These are phyloP conservation scores for Dicranocentrus wangi DNA, from an alignment of 2,888 invertebrate genomes.

Conservation along the genomic window DNA sequence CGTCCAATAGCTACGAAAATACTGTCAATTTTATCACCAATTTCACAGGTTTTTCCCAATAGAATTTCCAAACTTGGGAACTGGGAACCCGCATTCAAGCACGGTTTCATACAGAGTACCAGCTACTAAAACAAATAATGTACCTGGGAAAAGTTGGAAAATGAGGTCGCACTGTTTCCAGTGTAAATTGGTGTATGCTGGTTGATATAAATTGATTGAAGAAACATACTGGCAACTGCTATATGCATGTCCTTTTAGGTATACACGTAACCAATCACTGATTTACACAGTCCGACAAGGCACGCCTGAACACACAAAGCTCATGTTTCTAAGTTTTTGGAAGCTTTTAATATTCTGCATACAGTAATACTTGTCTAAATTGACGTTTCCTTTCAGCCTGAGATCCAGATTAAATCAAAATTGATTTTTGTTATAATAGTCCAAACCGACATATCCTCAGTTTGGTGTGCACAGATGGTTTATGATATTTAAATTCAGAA, in stretches of 20 bases:
- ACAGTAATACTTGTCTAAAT: background rate
- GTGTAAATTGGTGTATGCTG: too few relatives aligned
- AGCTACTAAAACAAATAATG: too few relatives aligned
- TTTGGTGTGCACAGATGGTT: slow-evolving; percentile 10
- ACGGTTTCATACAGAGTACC: background rate
- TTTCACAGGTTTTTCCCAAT: slow-evolving; percentile 42
- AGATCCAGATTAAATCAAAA: background rate
- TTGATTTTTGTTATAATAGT: background rate
- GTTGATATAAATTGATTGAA: too few relatives aligned
- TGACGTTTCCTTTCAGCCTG: slow-evolving; percentile 3
- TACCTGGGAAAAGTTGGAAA: too few relatives aligned
- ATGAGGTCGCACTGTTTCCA: too few relatives aligned
- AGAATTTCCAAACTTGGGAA: too few relatives aligned
- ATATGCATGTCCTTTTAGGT: too few relatives aligned
- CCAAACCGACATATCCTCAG: background rate
- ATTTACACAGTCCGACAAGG: background rate
- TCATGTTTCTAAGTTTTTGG: background rate
- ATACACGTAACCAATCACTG: background rate
- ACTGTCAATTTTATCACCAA: slow-evolving; percentile 57
- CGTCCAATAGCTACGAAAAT: slow-evolving; percentile 25
- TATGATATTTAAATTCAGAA: background rate
- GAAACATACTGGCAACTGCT: too few relatives aligned
- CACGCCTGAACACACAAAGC: slow-evolving; percentile 3
- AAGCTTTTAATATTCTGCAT: background rate
- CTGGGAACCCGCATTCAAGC: background rate